Evolutionary conservation across 2,113 vertebrate species (phyloP), one percentile per base, ranked within the genome.

Genomic region (Bufo gargarizans): DNA sequence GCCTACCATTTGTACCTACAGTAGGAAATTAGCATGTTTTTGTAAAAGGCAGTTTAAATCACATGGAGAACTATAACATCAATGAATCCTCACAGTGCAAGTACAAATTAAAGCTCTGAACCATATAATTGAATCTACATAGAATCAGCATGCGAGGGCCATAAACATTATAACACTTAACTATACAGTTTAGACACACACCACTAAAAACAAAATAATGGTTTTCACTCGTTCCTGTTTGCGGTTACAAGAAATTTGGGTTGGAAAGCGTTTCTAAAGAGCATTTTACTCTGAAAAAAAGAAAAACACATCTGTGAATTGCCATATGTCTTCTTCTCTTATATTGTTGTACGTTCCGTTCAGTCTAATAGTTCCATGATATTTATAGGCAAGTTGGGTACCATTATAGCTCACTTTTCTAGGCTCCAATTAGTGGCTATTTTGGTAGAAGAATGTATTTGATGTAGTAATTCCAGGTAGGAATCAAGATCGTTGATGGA

Each of bases 121-220:
- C 22, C 22, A 12, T 20, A 53, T 77, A 77, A 77, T 77, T 77
- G 76, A 12, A 77, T 74, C 13, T 47, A 74, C 71, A 74, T n/a
- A 53, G n/a, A 59, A 58, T n/a, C 14, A 58, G 53, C 8, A 80
- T 80, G 16, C 17, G 6, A 33, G 22, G 12, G n/a, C 53, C 12
- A 9, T 80, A 80, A 80, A 58, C 77, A 80, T 80, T 55, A 55
- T 13, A 77, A 78, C 19, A 20, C 47, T 77, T 49, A 56, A 77
- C 47, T 50, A 50, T 50, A 50, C 74, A 77, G 47, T 77, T 49
- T 77, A 77, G 45, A 77, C 45, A 77, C 76, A 77, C 76, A 53
- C 19, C 49, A 76, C 11, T 53, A 53, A 77, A 53, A 77, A 77
- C 76, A 77, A 77, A 49, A n/a, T 77, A 77, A 77, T 77, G 76